These are phyloP conservation scores for Philotrypesis tridentata DNA, from an alignment of 1,140 invertebrate species.

Conservation along the genomic window DNA sequence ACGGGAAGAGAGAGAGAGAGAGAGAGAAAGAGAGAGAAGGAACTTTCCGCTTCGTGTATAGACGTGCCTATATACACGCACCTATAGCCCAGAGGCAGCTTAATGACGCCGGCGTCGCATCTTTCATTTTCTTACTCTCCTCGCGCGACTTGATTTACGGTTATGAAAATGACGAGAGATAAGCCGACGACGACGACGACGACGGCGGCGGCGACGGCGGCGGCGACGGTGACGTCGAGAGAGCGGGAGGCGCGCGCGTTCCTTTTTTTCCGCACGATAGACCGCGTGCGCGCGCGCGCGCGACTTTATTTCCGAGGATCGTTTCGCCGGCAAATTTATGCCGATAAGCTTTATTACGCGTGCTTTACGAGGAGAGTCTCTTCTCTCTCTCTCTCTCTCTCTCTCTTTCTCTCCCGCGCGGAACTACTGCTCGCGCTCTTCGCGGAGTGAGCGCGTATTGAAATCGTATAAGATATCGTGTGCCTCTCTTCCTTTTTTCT, in stretches of 20 bases:
- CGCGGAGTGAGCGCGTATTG: background rate
- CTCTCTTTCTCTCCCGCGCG: too few species aligned
- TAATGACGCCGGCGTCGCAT: conserved; percentile 24
- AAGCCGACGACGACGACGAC: background rate
- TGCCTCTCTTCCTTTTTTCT: background rate
- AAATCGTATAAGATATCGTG: background rate
- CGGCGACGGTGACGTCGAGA: too few species aligned
- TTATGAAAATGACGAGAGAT: conserved; percentile 42
- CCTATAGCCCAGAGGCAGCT: background rate
- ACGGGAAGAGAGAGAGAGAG: background rate
- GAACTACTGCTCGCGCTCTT: background rate
- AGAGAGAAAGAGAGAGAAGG: too few species aligned
- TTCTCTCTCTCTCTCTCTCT: too few species aligned
- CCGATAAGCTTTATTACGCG: conserved; percentile 30
- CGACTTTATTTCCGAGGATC: conserved; percentile 12
- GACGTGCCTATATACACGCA: background rate
- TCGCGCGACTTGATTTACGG: conserved; percentile 36
- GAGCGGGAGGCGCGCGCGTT: background rate
- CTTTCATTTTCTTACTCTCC: conserved; percentile 37
- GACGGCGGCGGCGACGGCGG: too few species aligned
- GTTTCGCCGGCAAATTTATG: conserved; percentile 23
- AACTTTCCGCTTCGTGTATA: background rate
- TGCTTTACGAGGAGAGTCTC: background rate
- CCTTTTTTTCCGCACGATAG: background rate
- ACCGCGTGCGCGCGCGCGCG: background rate